These are phyloP conservation scores for Setipinna tenuifilis DNA, from an alignment of 2,797 vertebrate genomes.

Conservation along the genomic window DNA sequence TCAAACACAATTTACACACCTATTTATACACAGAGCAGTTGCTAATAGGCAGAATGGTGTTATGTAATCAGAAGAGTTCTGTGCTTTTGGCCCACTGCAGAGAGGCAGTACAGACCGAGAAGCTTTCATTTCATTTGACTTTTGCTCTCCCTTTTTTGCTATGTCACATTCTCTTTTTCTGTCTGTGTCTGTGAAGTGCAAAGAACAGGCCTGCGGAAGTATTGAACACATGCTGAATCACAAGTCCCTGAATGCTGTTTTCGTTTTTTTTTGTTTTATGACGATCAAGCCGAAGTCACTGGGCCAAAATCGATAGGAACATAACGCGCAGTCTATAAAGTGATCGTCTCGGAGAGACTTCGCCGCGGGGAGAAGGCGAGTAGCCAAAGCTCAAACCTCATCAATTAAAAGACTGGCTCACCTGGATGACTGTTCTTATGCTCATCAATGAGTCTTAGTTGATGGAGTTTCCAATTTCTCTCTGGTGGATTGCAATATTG, in stretches of 20 bases:
- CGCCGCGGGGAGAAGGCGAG: not conserved
- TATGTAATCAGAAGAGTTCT: not conserved
- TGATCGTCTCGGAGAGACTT: not conserved
- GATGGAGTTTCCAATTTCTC: no score
- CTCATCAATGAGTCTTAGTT: not conserved
- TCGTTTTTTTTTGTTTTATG: slow-evolving; percentile 10
- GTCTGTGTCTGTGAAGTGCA: not conserved
- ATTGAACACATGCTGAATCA: not conserved
- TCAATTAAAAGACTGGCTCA: not conserved
- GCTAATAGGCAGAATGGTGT: no score
- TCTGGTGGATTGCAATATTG: not conserved
- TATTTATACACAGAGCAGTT: no score
- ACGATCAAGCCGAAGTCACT: not conserved
- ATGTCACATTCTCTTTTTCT: slow-evolving; percentile 22
- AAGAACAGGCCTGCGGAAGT: not conserved
- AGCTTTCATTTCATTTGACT: not conserved
- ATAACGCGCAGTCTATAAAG: not conserved
- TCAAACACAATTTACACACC: not conserved
- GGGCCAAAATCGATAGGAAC: slow-evolving; percentile 3
- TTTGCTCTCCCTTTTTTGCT: slow-evolving; percentile 36
- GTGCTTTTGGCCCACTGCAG: not conserved
- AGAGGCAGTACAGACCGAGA: not conserved
- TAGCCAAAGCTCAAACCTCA: not conserved
- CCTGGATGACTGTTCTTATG: not conserved
- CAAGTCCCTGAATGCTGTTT: not conserved